Base-by-base conservation (phyloP, 2,888 invertebrate species). In the Scrobipalpa costella region DNA sequence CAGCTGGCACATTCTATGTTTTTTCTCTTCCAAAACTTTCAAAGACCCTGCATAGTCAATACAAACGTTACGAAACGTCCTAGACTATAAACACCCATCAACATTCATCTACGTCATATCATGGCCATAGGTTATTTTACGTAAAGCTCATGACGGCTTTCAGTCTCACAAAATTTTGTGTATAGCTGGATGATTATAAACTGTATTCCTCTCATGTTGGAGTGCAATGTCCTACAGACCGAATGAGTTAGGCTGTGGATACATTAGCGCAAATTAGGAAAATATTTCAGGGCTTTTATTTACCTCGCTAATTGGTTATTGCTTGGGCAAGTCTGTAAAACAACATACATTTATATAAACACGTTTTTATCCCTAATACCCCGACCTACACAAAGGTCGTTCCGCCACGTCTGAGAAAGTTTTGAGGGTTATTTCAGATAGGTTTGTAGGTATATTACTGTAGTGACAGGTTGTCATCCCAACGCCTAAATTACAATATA, bases 151-250 rank as follows among this genome's bases (percentile, higher is more conserved):
- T 44, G 44, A 44, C 44, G 44, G 44, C 44, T 44, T 44, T 44
- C 44, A 44, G 44, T 44, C n/a, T 44, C 44, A 15, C 15, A n/a
- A 44, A 15, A 44, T 15, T 5, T 7, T n/a, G 3, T 6, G n/a
- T 3, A 7, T 44, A n/a, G 44, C 6, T 15, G 44, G n/a, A n/a
- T n/a, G 21, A 50, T 19, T 19, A 50, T 50, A 6, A 50, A 15
- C 50, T 50, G 15, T 50, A 50, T 50, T 19, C 19, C 19, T 6
- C 13, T 47, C 50, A 17, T 50, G 8, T 21, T 50, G 21, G 11
- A 50, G 50, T 50, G 50, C 57, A 57, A 57, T 57, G 34, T 34
- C 57, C n/a, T 33, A 57, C 34, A 17, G 15, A 5, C 44, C 15
- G 44, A 44, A 6, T n/a, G 15, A 44, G 44, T 15, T 44, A 15